A percentile compares a stretch with the other conserved stretches of the same genome.
These are phyloP conservation scores for Nothoprocta pentlandii DNA, from an alignment of 2,113 vertebrate genomes.

Conservation along the genomic window DNA sequence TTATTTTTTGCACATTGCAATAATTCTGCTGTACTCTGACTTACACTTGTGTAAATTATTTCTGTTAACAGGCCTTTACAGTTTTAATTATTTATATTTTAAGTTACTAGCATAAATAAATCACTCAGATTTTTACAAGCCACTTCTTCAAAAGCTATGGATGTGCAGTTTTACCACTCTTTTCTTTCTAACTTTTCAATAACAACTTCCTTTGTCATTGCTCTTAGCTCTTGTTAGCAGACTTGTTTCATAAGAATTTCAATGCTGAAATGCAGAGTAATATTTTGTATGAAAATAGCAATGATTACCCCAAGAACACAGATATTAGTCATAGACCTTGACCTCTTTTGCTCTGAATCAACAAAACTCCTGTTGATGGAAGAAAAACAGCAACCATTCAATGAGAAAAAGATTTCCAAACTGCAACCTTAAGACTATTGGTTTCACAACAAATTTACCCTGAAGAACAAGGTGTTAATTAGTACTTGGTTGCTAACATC, in stretches of 20 bases:
- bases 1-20: background rate
- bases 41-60: background rate
- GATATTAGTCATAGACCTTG: accelerated
- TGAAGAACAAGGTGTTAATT: conserved; percentile 45
- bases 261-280: background rate
- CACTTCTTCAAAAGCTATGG: background rate
- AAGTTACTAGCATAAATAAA: background rate
- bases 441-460: background rate
- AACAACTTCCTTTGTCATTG: background rate
- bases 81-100: background rate
- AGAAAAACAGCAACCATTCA: background rate
- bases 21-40: background rate
- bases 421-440: background rate
- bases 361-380: background rate
- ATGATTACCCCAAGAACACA: background rate
- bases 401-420: conserved; percentile 9
- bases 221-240: background rate
- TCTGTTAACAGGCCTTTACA: background rate
- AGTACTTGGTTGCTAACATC: conserved; percentile 14
- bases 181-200: background rate
- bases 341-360: background rate
- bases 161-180: background rate
- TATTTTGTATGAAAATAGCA: background rate
- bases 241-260: background rate
- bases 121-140: background rate